Evolutionary conservation across 2,888 invertebrate genomes (phyloP).

Genomic region (Drosophila infuscata): DNA sequence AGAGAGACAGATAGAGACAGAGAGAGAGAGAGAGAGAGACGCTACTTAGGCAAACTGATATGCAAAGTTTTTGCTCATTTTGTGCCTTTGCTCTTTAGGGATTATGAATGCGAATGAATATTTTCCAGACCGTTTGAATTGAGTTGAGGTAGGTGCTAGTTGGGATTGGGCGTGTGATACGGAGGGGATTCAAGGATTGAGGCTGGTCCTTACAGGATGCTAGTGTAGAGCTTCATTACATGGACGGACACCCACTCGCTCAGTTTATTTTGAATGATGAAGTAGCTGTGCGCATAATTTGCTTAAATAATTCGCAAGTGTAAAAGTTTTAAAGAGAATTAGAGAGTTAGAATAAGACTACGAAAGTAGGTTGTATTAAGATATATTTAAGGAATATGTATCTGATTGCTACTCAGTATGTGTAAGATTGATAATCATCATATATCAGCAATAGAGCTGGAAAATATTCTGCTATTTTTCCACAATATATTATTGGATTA

Average conservation of each 20-base stretch:
- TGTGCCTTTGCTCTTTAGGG: slow-evolving; percentile 61
- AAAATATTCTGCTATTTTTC: too few relatives aligned
- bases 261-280: slow-evolving; percentile 45
- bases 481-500: too few relatives aligned
- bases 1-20: not conserved
- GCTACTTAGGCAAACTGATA: slow-evolving; percentile 41
- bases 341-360: not conserved
- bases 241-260: slow-evolving; percentile 8
- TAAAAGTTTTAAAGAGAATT: slow-evolving; percentile 41
- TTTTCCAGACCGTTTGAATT: slow-evolving; percentile 37
- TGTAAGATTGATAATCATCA: not conserved
- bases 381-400: not conserved
- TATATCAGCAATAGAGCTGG: too few relatives aligned
- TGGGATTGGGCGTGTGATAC: too few relatives aligned
- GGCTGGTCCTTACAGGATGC: slow-evolving; percentile 4
- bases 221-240: slow-evolving; percentile 13
- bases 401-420: not conserved
- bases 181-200: not conserved
- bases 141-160: slow-evolving; percentile 7
- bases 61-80: slow-evolving; percentile 63
- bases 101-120: slow-evolving; percentile 75
- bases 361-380: not conserved
- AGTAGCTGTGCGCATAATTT: slow-evolving; percentile 67
- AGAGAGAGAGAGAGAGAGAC: not conserved
- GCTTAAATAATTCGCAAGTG: slow-evolving; percentile 72